Evolutionary conservation across 2,797 vertebrate species (phyloP), one percentile per base, ranked within the genome.

Genomic region (Molossus alvarezi): DNA sequence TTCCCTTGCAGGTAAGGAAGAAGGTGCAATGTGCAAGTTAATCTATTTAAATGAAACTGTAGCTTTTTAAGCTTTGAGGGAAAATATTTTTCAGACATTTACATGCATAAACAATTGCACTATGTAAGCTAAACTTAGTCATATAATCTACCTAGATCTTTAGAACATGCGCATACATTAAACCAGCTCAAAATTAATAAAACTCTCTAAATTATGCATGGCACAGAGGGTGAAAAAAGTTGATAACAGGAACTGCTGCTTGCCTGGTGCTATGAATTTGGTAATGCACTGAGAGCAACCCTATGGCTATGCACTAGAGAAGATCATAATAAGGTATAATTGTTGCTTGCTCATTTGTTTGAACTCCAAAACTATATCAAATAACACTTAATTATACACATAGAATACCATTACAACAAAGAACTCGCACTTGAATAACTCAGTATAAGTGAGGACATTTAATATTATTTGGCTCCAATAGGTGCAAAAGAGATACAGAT

Each of bases 321-420:
- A 97, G 97, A 98, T 98, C 96, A 97, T 98, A 98, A 98, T 97
- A 97, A 98, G 97, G 91, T 98, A 97, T 98, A 98, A 98, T 98
- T 98, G 98, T 98, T 98, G 96, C 98, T 98, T 98, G 98, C 97
- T 98, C 98, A 98, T 98, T 98, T 98, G 97, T 98, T 97, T 98
- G 97, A 98, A 98, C 98, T 98, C 97, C 97, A 98, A 98, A 98
- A 98, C 98, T 98, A 98, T 98, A 98, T 98, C 98, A 98, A 98
- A 98, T 98, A 98, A 97, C 98, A 98, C 97, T 98, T 98, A 98
- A 98, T 98, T 98, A 98, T 98, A 97, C 95, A 97, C 98, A 97
- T 87, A 97, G 97, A 98, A 98, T 97, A 93, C 95, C 94, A 98
- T 98, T 98, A 98, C 87, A 92, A 97, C 87, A 88, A 95, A 97